Percentiles rank a stretch among this genome's conserved stretches.
These are phyloP conservation scores for Episyrphus balteatus DNA, from an alignment of 1,140 invertebrate species.

Conservation along the genomic window DNA sequence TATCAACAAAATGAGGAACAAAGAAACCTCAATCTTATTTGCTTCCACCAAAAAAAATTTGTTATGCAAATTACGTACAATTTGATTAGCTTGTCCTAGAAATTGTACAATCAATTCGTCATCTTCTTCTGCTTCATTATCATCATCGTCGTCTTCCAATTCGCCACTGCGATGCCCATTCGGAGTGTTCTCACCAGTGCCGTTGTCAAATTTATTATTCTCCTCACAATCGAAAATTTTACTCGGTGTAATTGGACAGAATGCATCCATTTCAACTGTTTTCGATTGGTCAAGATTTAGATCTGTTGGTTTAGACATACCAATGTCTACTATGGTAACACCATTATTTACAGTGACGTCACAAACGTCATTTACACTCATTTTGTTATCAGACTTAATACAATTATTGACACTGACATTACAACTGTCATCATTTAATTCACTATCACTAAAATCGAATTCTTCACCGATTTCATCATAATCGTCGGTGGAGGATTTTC, in stretches of 20 bases:
- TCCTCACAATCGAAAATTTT: not conserved
- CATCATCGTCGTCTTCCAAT: slow-evolving; percentile 1
- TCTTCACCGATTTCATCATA: not conserved
- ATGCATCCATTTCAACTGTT: not conserved
- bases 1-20: no score
- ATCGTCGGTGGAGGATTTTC: not conserved
- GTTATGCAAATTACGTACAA: slow-evolving; percentile 14
- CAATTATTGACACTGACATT: no score
- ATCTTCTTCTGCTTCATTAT: slow-evolving; percentile 7
- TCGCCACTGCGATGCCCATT: not conserved
- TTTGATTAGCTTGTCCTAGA: slow-evolving; percentile 25
- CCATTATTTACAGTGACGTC: not conserved
- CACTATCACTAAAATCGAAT: not conserved
- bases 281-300: not conserved
- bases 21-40: no score
- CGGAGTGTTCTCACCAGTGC: not conserved
- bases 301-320: not conserved
- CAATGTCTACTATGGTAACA: not conserved
- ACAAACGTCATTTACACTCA: not conserved
- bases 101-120: slow-evolving; percentile 24
- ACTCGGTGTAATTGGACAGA: not conserved
- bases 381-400: not conserved
- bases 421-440: not conserved
- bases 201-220: not conserved
- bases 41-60: no score